A percentile compares a stretch with the other conserved stretches of the same genome.
Evolutionary conservation across 2,113 vertebrate genomes (phyloP).

Genomic region (Eupsittula cactorum): DNA sequence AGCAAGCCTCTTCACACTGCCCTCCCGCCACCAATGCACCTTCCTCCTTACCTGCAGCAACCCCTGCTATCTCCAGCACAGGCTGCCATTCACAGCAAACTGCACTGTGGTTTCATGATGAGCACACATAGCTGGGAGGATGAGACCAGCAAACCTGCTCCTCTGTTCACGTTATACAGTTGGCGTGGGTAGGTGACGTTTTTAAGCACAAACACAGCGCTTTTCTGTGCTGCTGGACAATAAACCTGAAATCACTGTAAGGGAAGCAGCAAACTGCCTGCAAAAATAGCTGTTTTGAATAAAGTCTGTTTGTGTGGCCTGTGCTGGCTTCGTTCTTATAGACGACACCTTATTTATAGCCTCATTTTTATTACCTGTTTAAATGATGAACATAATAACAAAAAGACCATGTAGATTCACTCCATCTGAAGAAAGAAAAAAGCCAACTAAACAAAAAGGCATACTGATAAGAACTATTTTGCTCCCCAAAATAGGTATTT

Average conservation of each 20-base stretch:
- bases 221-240: neutral
- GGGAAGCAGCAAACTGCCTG: neutral
- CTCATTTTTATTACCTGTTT: neutral
- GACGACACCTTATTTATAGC: neutral
- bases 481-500: neutral
- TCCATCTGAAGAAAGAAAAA: neutral
- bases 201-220: neutral
- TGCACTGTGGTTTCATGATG: neutral
- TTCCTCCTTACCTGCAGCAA: neutral
- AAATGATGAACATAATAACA: neutral
- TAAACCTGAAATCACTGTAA: neutral
- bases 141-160: neutral
- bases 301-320: neutral
- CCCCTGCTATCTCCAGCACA: neutral
- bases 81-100: neutral
- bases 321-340: neutral
- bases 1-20: neutral
- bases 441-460: neutral
- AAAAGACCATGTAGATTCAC: neutral
- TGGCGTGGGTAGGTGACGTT: accelerated
- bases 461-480: neutral
- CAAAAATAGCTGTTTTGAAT: neutral
- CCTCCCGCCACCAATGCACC: neutral
- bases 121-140: neutral
- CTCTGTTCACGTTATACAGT: accelerated